phyloP scores from a whole-genome alignment of 2,888 invertebrate genomes.

The Ischnura elegans region DNA sequence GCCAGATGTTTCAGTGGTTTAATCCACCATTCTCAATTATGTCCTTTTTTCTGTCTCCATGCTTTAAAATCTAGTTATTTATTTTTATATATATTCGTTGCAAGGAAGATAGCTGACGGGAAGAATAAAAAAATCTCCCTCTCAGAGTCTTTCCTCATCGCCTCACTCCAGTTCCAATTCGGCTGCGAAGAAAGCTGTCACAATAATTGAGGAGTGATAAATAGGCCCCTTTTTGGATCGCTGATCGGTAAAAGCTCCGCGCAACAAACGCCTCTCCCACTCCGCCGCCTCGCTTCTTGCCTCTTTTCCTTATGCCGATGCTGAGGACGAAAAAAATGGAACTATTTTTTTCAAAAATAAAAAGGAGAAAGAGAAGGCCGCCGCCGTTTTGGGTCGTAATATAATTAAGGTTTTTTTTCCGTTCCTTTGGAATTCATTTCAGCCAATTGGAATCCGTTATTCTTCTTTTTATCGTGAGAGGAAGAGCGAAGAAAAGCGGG shows the following conservation, averaged over 20 bases:
- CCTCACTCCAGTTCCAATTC: neutral
- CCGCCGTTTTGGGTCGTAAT: slow-evolving; percentile 47
- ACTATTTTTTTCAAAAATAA: slow-evolving; percentile 54
- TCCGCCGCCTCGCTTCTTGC: neutral
- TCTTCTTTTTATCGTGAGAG: neutral
- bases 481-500: no score
- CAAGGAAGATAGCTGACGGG: no score
- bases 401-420: slow-evolving; percentile 43
- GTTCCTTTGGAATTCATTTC: slow-evolving; percentile 10
- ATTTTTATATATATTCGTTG: no score
- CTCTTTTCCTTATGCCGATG: neutral
- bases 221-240: slow-evolving; percentile 35
- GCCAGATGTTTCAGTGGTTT: no score
- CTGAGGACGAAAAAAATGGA: slow-evolving; percentile 15
- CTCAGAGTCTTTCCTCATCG: neutral
- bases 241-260: neutral
- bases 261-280: neutral
- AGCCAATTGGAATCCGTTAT: slow-evolving; percentile 32
- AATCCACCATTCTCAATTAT: no score
- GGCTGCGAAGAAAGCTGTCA: slow-evolving; percentile 42
- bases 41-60: no score
- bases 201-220: slow-evolving; percentile 61
- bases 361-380: slow-evolving; percentile 12
- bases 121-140: neutral
- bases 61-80: no score